Conservation (phyloP, 2,888 invertebrate genomes). For the Aromia moschata region DNA sequence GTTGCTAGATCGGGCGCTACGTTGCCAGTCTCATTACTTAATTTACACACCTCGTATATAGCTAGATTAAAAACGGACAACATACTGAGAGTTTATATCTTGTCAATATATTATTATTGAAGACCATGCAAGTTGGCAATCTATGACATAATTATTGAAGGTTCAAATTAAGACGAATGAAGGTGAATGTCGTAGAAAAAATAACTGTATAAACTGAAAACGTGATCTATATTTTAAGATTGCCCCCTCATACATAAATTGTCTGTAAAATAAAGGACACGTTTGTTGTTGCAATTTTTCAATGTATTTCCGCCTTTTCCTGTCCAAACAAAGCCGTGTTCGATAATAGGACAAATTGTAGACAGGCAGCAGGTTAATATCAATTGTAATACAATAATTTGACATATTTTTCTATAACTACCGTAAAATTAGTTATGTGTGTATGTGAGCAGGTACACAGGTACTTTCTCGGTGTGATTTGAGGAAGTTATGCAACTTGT, state of each 20-base stretch:
- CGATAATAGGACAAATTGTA: background rate
- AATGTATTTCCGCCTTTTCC: background rate
- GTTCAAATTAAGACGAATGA: constrained; percentile 39
- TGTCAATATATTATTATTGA: too few species aligned
- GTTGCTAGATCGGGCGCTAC: too few species aligned
- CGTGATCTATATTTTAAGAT: background rate
- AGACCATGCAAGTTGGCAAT: too few species aligned
- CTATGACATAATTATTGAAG: constrained; percentile 39
- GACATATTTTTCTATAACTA: background rate
- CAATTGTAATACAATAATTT: background rate
- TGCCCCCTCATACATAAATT: background rate
- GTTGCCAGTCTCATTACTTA: too few species aligned
- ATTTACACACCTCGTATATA: too few species aligned
- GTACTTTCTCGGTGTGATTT: background rate
- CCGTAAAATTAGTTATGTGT: background rate
- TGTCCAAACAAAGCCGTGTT: background rate
- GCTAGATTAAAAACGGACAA: too few species aligned
- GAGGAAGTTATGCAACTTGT: background rate
- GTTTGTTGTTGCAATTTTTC: background rate
- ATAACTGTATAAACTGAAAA: background rate
- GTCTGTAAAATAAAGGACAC: background rate
- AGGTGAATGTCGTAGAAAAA: constrained; percentile 32
- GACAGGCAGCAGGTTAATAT: background rate
- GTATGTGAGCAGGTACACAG: background rate
- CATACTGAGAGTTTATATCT: too few species aligned